These are phyloP conservation scores for Choristoneura fumiferana DNA, from an alignment of 1,140 invertebrate species.

Conservation along the genomic window DNA sequence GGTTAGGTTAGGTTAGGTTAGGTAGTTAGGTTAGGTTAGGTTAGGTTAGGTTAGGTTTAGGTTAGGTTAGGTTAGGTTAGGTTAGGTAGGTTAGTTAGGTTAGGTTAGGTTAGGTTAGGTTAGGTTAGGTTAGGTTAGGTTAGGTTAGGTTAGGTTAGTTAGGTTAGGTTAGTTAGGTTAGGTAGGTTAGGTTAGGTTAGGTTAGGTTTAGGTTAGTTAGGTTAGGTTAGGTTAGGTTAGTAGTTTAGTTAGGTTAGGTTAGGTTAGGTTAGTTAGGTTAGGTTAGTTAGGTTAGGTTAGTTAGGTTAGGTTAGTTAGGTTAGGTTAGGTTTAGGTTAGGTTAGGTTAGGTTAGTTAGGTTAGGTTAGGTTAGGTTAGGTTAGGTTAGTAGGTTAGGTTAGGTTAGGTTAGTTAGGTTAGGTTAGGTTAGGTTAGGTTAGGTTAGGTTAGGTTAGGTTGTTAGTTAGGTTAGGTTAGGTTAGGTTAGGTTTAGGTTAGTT, in stretches of 20 bases:
- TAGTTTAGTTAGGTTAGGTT: conserved; percentile 21
- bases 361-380: not conserved
- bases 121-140: conserved; percentile 19
- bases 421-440: conserved; percentile 21
- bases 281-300: conserved; percentile 26
- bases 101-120: conserved; percentile 26
- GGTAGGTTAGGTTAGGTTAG: too few relatives aligned
- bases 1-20: conserved; percentile 21
- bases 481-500: conserved; percentile 20
- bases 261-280: conserved; percentile 22
- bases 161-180: conserved; percentile 25
- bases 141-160: conserved; percentile 21
- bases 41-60: too few relatives aligned
- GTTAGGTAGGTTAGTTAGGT: conserved; percentile 26
- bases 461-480: conserved; percentile 23
- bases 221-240: conserved; percentile 25
- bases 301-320: conserved; percentile 25
- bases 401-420: conserved; percentile 7
- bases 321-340: too few relatives aligned
- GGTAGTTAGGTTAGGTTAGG: too few relatives aligned
- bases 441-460: conserved; percentile 20
- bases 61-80: conserved; percentile 24
- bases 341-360: conserved; percentile 15
- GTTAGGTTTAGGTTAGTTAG: too few relatives aligned
- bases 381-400: too few relatives aligned